A percentile compares a stretch with the other conserved stretches of the same genome.
These are phyloP conservation scores for Crenichthys baileyi DNA, from an alignment of 2,797 vertebrate genomes.

Conservation along the genomic window DNA sequence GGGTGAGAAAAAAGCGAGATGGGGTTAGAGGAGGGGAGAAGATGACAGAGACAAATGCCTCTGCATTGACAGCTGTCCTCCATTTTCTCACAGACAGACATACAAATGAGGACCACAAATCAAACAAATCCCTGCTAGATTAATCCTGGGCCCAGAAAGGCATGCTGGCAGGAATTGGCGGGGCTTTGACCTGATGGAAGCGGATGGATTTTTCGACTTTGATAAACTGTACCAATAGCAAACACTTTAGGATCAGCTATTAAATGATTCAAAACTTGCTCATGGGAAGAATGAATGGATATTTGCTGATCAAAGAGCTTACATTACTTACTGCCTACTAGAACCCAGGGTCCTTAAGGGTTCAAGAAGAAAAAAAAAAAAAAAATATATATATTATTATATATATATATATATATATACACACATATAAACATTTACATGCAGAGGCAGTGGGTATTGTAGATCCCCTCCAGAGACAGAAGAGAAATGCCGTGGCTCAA, in stretches of 20 bases:
- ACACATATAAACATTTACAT: too few species aligned
- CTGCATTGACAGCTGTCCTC: conserved; percentile 84
- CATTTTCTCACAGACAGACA: conserved; percentile 82
- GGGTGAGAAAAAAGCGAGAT: conserved; percentile 33
- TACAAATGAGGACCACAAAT: conserved; percentile 80
- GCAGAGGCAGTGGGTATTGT: too few species aligned
- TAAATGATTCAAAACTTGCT: conserved; percentile 58
- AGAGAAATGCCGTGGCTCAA: too few species aligned
- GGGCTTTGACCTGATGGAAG: conserved; percentile 65
- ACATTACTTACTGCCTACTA: background rate
- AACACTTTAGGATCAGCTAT: conserved; percentile 70
- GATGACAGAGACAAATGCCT: conserved; percentile 84
- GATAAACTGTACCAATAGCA: conserved; percentile 76
- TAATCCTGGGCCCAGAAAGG: conserved; percentile 65
- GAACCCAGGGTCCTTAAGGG: background rate
- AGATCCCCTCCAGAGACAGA: too few species aligned
- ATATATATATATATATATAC: too few species aligned
- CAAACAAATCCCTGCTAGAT: conserved; percentile 73
- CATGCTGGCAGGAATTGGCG: conserved; percentile 62
- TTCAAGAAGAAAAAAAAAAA: background rate
- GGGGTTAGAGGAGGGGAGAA: conserved; percentile 62
- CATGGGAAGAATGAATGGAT: conserved; percentile 8
- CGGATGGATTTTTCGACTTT: conserved; percentile 71
- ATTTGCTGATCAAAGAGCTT: conserved; percentile 28
- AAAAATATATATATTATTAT: too few species aligned